phyloP scores from a whole-genome alignment of 2,797 vertebrate species.

The Prunella strophiata region DNA sequence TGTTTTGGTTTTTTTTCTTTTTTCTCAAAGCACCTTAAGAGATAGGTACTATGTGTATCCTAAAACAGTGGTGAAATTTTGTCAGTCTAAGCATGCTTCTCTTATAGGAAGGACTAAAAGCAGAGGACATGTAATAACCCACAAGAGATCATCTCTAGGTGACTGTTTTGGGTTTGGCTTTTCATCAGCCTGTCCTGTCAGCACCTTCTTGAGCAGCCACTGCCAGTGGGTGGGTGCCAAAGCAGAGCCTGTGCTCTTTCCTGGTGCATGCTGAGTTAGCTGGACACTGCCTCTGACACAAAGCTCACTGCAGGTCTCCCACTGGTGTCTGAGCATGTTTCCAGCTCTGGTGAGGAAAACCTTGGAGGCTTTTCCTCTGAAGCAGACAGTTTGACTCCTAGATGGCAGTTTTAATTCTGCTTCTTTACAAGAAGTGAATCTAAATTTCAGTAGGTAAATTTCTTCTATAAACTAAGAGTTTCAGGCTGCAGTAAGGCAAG shows the following conservation, averaged over 20 bases:
- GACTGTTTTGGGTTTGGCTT: constrained; percentile 33
- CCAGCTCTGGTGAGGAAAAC: background rate
- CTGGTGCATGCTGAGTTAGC: background rate
- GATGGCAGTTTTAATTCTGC: background rate
- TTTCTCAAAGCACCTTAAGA: background rate
- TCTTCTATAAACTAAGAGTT: background rate
- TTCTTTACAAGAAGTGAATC: background rate
- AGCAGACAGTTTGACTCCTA: background rate
- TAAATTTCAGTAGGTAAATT: background rate
- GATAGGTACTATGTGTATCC: rapidly evolving
- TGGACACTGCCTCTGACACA: background rate
- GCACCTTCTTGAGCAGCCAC: constrained; percentile 9
- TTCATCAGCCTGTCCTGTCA: constrained; percentile 18
- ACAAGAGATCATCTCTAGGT: background rate
- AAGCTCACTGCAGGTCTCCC: background rate
- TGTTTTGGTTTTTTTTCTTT: background rate
- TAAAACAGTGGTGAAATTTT: background rate
- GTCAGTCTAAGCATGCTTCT: background rate
- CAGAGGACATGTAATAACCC: background rate
- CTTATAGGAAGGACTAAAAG: background rate
- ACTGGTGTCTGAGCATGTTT: rapidly evolving
- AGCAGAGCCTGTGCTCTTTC: background rate
- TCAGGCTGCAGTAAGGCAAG: background rate
- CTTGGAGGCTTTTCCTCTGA: background rate
- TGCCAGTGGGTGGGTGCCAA: background rate